Base-by-base conservation (phyloP, 2,888 invertebrate genomes). In the Xestoiulus laeticollis region DNA sequence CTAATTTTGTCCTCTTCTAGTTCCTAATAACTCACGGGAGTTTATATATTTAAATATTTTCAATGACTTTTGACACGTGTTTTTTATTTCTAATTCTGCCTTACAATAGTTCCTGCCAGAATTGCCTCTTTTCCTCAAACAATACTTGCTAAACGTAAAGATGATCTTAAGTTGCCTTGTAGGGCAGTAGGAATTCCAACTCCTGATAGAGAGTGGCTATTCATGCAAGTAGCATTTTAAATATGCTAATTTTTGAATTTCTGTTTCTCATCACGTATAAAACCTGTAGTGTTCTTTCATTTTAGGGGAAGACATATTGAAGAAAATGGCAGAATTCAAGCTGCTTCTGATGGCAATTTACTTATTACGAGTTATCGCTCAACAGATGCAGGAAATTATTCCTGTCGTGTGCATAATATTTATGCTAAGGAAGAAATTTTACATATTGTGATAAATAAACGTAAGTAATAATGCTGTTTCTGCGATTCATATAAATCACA, bases 61-160 rank as follows among this genome's bases (percentile, higher is more conserved):
- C 85, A 14, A 5, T 0, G 30, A 19, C 12, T 87, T 14, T 14
- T 86, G 19, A 26, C 2, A 53, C 5, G 10, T 86, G 32, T 53
- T 43, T 33, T 78, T 14, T 83, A 22, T 83, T 82, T 48, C 12
- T 30, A 78, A 30, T 78, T 78, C 12, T 78, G 26, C 14, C 26
- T 53, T 22, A 59, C n/a, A 48, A 12, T 91, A 96, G 97, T 96
- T 38, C 96, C 96, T 78, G 97, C 97, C 1, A 94, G 96, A 90
- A 96, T 97, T 88, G 96, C 96, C 3, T 96, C 96, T 85, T 97
- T 97, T 92, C 96, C 96, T 0, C 95, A 91, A 12, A 90, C 93
- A 85, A 92, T 95, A 89, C 93, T 94, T 82, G 94, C 94, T 90
- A 94, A 95, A 19, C 94, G 95, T 90, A 95, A 95, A 86, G 94